Evolutionary conservation across 2,888 invertebrate species (phyloP).

Genomic region (Yponomeuta sedellus): DNA sequence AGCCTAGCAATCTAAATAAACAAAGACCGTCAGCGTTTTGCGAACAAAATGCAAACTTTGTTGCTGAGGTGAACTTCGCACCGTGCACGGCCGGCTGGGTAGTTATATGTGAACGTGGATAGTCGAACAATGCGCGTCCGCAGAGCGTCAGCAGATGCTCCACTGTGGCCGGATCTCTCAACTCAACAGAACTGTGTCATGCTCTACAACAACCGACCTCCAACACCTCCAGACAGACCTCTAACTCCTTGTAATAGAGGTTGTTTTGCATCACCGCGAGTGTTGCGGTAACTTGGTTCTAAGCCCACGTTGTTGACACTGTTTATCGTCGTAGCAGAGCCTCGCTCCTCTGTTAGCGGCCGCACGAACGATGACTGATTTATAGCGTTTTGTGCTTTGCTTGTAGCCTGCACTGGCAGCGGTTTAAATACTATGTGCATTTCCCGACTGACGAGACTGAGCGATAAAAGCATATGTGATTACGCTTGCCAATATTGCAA

Average conservation of each 20-base stretch:
- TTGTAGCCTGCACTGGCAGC: not conserved
- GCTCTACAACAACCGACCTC: constrained; percentile 3
- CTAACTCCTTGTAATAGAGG: not conserved
- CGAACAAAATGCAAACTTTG: not conserved
- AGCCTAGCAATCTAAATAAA: too few relatives aligned
- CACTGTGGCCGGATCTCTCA: constrained; percentile 17
- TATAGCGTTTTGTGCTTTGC: constrained; percentile 7
- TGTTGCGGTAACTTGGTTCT: not conserved
- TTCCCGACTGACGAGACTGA: not conserved
- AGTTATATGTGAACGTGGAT: constrained; percentile 3
- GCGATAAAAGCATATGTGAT: not conserved
- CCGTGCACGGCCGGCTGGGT: not conserved
- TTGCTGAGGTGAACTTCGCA: not conserved
- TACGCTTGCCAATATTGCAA: not conserved
- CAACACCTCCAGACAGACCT: not conserved
- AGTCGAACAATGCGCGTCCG: constrained; percentile 7
- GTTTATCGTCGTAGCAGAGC: constrained; percentile 11
- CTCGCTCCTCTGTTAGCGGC: constrained; percentile 4
- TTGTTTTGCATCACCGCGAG: not conserved
- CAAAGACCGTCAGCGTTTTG: not conserved
- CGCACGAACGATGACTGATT: constrained; percentile 12
- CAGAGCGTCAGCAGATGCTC: constrained; percentile 1
- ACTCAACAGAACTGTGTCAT: constrained; percentile 18
- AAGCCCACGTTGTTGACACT: constrained; percentile 10
- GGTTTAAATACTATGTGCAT: constrained; percentile 2